A percentile compares a stretch with the other conserved stretches of the same genome.
Conservation (phyloP, 2,888 invertebrate genomes). For the Eilema sororculum region DNA sequence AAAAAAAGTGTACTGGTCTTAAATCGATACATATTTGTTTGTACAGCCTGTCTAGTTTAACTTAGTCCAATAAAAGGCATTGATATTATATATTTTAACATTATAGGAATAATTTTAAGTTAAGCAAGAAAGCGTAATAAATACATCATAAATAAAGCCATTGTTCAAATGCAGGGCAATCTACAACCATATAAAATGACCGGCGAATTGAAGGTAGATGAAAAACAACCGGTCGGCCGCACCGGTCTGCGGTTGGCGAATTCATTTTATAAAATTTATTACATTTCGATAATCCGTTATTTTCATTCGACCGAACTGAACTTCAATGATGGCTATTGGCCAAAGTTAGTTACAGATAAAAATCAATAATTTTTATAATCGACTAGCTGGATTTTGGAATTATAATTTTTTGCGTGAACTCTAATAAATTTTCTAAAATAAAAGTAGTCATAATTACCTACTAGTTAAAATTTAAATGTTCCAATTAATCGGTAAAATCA, state of each 20-base stretch:
- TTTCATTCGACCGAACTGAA: slow-evolving; percentile 57
- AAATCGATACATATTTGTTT: too few relatives aligned
- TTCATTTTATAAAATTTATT: slow-evolving; percentile 76
- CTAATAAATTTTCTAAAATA: neutral
- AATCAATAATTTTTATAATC: slow-evolving; percentile 47
- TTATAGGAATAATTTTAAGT: neutral
- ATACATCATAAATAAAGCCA: neutral
- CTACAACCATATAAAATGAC: slow-evolving; percentile 33
- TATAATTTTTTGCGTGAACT: neutral
- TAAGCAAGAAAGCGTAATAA: neutral
- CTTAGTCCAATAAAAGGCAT: too few relatives aligned
- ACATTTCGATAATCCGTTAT: slow-evolving; percentile 73
- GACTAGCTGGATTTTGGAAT: slow-evolving; percentile 10
- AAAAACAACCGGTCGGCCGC: slow-evolving; percentile 67
- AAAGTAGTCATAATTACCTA: too few relatives aligned
- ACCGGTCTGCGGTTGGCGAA: slow-evolving; percentile 71
- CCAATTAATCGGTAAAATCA: too few relatives aligned
- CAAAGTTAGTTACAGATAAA: slow-evolving; percentile 44
- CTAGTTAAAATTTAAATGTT: too few relatives aligned
- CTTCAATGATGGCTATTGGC: slow-evolving; percentile 54
- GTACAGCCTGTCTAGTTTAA: too few relatives aligned
- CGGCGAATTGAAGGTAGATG: slow-evolving; percentile 56
- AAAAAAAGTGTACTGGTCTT: too few relatives aligned
- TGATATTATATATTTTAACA: slow-evolving; percentile 26
- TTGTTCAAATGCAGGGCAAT: slow-evolving; percentile 8